These are phyloP conservation scores for Laupala kohalensis DNA, from an alignment of 1,140 invertebrate species.

Conservation along the genomic window DNA sequence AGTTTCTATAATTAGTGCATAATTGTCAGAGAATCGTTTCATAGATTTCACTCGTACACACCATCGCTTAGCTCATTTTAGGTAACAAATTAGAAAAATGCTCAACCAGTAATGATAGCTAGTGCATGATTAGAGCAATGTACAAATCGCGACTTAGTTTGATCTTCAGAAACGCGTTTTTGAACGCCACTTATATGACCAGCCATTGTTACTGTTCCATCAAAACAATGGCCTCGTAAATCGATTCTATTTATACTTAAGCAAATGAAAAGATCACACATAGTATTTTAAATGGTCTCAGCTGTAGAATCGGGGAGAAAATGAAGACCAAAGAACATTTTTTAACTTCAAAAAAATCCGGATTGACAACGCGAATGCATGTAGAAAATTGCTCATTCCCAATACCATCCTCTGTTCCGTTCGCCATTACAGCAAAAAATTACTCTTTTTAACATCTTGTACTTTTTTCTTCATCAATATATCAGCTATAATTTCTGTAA, in stretches of 20 bases:
- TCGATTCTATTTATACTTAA: not conserved
- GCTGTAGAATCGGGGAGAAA: not conserved
- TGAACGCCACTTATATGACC: not conserved
- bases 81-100: too few species aligned
- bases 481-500: too few species aligned
- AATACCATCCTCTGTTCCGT: not conserved
- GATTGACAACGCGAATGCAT: not conserved
- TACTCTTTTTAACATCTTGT: not conserved
- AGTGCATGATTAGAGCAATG: not conserved
- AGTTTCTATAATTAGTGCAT: too few species aligned
- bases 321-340: not conserved
- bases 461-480: not conserved
- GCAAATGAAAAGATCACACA: not conserved
- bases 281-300: not conserved
- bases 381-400: conserved; percentile 1
- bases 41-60: too few species aligned
- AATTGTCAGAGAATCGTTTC: too few species aligned
- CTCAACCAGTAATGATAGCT: not conserved
- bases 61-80: too few species aligned
- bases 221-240: not conserved
- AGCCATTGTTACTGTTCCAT: not conserved
- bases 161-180: not conserved
- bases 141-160: not conserved
- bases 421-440: not conserved
- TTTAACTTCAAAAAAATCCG: not conserved